Base-by-base conservation (phyloP, 1,140 invertebrate genomes). In the Drosophila varians region DNA sequence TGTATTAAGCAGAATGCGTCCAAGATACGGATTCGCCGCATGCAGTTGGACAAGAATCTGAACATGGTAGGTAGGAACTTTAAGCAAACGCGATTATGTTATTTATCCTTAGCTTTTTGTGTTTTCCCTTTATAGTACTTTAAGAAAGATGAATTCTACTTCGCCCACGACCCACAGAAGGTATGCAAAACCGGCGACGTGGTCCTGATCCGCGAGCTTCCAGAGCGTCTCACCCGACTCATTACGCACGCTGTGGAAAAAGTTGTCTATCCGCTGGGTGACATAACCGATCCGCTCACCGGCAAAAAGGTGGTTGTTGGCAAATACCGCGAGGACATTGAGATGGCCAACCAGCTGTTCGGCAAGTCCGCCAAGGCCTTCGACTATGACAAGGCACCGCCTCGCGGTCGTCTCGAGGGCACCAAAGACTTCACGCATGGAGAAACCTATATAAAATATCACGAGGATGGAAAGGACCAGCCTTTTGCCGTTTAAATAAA, bases 281-380 rank as follows among this genome's bases (percentile, higher is more conserved):
- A 98, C 92, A 92, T 97, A 12, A 95, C 93, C 40, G 96, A 97
- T 92, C 96, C 96, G 26, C 91, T 97, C 18, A 96, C 95, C 69
- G 95, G 95, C 21, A 96, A 96, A 88, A 96, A 96, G 91, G 93
- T 95, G 53, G 93, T 95, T 1, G 94, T 92, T 40, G 93, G 92
- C 51, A 92, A 92, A 78, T 97, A 96, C 74, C 94, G 96, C 80
- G 95, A 96, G 31, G 93, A 96, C 57, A 93, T 96, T 43, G 94
- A 96, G 40, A 93, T 92, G 87, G 91, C 93, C 42, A 93, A 93
- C 75, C 91, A 95, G 90, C 58, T 96, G 1, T 97, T 94, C 92
- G 96, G 96, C 43, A 94, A 94, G 91, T 92, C 93, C 3, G 79
- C 94, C 9, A 92, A 92, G 48, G 92, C 92, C 11, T 98, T 96